These are phyloP conservation scores for Kryphioiulus occultus DNA, from an alignment of 2,888 invertebrate species.

Conservation along the genomic window DNA sequence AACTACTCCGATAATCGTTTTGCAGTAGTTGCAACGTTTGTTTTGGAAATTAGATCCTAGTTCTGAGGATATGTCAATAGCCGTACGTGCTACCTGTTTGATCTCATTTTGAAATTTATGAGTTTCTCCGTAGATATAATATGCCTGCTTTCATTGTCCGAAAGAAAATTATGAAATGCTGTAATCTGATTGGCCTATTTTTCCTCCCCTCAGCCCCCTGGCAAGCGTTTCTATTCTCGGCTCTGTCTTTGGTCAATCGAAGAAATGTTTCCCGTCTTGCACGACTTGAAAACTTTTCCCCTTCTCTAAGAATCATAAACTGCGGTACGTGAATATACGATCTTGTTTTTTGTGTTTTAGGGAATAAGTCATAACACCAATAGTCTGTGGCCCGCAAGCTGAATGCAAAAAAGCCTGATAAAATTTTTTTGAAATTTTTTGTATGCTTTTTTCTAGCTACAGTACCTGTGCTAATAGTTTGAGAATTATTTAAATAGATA, in stretches of 20 bases:
- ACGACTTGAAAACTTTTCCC: not conserved
- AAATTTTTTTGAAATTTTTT: no score
- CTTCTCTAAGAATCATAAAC: no score
- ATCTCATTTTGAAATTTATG: not conserved
- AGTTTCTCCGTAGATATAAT: not conserved
- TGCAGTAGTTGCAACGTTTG: not conserved
- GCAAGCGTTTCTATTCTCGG: not conserved
- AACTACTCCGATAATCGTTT: not conserved
- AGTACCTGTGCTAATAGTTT: no score
- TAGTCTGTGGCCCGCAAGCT: no score
- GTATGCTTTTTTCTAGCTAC: no score
- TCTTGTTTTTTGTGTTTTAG: no score
- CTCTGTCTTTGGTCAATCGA: no score
- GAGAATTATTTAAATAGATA: no score
- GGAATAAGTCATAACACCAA: no score
- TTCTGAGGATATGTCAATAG: not conserved
- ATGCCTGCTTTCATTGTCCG: not conserved
- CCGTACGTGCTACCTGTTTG: not conserved
- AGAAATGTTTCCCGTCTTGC: not conserved
- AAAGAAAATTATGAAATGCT: not conserved
- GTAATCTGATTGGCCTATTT: not conserved
- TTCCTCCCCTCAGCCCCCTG: not conserved
- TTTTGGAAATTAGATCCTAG: not conserved
- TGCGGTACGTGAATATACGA: no score
- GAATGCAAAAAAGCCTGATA: no score